Evolutionary conservation across 2,888 invertebrate species (phyloP), one percentile per base, ranked within the genome.

Genomic region (Cephus runcator): DNA sequence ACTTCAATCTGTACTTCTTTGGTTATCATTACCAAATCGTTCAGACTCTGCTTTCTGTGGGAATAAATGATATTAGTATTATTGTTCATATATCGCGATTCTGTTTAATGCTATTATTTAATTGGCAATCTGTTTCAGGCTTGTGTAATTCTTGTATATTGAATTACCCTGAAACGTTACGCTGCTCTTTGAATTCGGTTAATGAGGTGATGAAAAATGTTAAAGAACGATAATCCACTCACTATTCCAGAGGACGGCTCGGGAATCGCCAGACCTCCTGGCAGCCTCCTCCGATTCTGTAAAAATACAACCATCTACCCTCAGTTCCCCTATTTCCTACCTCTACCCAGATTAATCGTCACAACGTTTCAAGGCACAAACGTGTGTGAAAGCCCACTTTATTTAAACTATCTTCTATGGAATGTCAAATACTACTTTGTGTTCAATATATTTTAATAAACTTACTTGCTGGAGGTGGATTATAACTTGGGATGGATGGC

Each of bases 181-280:
- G 56, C 23, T 56, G 9, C 23, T 23, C 56, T 56, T 56, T 4
- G 56, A 56, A 56, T 23, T 56, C 9, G 23, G 23, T 56, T 56
- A 56, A 56, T 23, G 56, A 23, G 56, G 56, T 23, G 23, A 23
- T 56, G 23, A 56, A 56, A 56, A 9, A 23, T 76, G 35, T 33
- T 71, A 80, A 79, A 34, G 74, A 81, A 79, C 75, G 68, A 84
- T 84, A 75, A 82, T 81, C 78, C 78, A 94, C 95, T 96, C 94
- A 96, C 96, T 96, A 93, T 96, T 96, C 96, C 96, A 96, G 85
- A 96, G 94, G 89, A 96, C 96, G 90, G 96, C 95, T 88, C 96
- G 94, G 85, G 94, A 93, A 93, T 95, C 95, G 91, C 96, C 96
- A 90, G 95, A 95, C 90, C 95, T 95, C 93, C 96, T 95, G 89